A percentile compares a stretch with the other conserved stretches of the same genome.
Evolutionary conservation across 2,797 vertebrate species (phyloP).

Genomic region (Pteronotus mesoamericanus): DNA sequence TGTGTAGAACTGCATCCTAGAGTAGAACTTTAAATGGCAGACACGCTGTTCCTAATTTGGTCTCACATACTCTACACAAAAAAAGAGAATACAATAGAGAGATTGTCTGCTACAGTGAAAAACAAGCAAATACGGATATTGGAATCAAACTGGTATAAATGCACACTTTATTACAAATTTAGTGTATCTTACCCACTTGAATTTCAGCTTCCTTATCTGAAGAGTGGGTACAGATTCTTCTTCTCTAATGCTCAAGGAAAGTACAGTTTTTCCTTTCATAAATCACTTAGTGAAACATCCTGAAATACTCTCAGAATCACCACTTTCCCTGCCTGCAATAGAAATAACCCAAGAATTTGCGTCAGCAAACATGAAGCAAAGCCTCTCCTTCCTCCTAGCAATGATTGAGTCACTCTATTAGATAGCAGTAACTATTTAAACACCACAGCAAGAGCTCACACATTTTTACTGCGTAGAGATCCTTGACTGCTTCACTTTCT

Average conservation of each 20-base stretch:
- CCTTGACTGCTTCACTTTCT: background rate
- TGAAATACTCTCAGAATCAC: constrained; percentile 31
- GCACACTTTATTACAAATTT: background rate
- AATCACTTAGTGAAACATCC: constrained; percentile 38
- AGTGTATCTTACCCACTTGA: background rate
- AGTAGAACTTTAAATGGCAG: background rate
- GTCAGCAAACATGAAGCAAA: constrained; percentile 69
- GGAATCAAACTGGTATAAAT: background rate
- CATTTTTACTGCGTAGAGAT: background rate
- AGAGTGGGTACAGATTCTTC: background rate
- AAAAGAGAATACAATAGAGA: background rate
- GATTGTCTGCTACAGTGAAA: background rate
- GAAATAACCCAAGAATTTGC: constrained; percentile 42
- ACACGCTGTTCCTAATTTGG: background rate
- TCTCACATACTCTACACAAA: background rate
- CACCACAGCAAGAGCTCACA: background rate
- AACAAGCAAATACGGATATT: background rate
- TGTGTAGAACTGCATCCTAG: background rate
- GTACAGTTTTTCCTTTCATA: background rate
- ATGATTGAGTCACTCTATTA: constrained; percentile 65
- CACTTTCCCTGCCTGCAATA: constrained; percentile 46
- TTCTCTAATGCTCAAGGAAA: background rate
- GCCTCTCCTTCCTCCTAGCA: constrained; percentile 50
- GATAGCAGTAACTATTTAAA: constrained; percentile 24
- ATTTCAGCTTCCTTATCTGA: constrained; percentile 2